Conservation (phyloP, 1,140 invertebrate genomes). For the Trichoplusia ni region DNA sequence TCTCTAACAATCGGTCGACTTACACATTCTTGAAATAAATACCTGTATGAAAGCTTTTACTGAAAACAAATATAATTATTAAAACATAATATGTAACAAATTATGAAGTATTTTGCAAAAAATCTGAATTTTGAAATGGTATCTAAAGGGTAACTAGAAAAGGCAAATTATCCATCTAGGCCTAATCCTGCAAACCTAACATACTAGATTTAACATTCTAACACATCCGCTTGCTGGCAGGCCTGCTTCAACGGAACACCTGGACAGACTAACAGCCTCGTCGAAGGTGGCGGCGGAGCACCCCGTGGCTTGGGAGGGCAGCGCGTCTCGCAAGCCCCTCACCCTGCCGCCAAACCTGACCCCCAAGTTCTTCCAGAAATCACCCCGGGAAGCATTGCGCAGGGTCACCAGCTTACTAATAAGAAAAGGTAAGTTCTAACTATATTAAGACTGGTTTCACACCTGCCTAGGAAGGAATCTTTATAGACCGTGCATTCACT, state of each 20-base stretch:
- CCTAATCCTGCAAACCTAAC: no score
- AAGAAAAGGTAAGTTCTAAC: constrained; percentile 87
- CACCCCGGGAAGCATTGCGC: constrained; percentile 90
- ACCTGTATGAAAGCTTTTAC: no score
- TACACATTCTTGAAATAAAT: no score
- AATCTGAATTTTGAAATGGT: background rate
- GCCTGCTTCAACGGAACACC: constrained; percentile 91
- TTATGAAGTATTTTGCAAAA: no score
- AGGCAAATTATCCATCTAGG: no score
- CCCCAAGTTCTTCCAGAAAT: constrained; percentile 92
- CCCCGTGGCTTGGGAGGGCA: constrained; percentile 80
- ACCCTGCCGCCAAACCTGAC: constrained; percentile 92
- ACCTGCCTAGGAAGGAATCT: no score
- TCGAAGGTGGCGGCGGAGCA: constrained; percentile 72
- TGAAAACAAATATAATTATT: no score
- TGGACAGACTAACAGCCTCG: constrained; percentile 86
- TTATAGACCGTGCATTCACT: no score
- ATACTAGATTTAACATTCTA: constrained; percentile 3
- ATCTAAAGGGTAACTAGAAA: no score
- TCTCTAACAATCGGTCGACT: no score
- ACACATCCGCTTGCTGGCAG: constrained; percentile 59
- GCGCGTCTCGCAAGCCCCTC: constrained; percentile 86
- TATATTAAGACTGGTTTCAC: no score
- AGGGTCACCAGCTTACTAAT: constrained; percentile 93
- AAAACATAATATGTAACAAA: no score